Percentiles rank a stretch among this genome's conserved stretches.
These are phyloP conservation scores for Clarias batrachus DNA, from an alignment of 2,113 vertebrate species.

Conservation along the genomic window DNA sequence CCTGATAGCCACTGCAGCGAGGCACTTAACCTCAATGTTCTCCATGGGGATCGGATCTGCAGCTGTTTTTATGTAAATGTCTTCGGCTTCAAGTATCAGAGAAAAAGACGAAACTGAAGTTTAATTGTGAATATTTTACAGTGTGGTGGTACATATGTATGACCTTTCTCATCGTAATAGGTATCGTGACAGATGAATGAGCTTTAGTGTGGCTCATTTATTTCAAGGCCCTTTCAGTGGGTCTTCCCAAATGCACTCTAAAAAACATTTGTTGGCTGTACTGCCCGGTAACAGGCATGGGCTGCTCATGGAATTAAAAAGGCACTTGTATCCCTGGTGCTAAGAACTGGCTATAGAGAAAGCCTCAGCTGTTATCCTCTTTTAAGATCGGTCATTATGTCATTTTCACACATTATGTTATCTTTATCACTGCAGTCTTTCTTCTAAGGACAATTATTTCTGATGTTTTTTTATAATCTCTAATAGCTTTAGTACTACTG, in stretches of 20 bases:
- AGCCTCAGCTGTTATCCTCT: not conserved
- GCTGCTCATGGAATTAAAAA: slow-evolving; percentile 21
- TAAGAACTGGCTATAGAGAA: slow-evolving; percentile 10
- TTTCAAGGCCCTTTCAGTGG: not conserved
- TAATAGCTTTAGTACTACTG: not conserved
- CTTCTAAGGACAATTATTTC: not conserved
- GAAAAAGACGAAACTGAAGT: not conserved
- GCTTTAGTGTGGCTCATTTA: slow-evolving; percentile 18
- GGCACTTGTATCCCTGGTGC: not conserved
- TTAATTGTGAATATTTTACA: slow-evolving; percentile 16
- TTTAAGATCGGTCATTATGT: slow-evolving; percentile 1
- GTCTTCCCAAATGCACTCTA: slow-evolving; percentile 19
- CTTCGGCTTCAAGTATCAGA: not conserved
- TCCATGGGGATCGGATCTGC: not conserved
- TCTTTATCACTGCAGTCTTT: not conserved
- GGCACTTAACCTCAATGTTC: slow-evolving; percentile 28
- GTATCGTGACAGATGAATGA: slow-evolving; percentile 29
- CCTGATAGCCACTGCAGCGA: slow-evolving; percentile 22
- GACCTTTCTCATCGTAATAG: slow-evolving; percentile 9
- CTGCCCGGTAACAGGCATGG: slow-evolving; percentile 27
- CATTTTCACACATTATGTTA: not conserved
- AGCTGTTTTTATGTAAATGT: slow-evolving; percentile 26
- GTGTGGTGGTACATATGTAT: not conserved
- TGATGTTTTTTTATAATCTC: not conserved
- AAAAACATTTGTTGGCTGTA: slow-evolving; percentile 21